Percentiles rank a stretch among this genome's conserved stretches.
Conservation (phyloP, 37 sponge, comb jelly and placozoan species). For the Diacarnus erythraeanus region DNA sequence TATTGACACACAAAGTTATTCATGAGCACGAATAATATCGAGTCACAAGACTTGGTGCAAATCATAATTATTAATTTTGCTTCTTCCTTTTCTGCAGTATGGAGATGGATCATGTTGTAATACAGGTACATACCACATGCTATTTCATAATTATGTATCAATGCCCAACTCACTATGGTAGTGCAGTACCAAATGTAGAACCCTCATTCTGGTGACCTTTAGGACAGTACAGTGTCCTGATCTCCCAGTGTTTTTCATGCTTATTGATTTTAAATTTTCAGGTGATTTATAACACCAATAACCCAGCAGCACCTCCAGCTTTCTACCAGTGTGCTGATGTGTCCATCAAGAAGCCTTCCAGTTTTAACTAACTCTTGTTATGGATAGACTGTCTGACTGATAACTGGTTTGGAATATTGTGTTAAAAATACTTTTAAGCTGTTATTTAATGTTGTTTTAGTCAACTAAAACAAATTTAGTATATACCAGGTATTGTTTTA, state of each 20-base stretch:
- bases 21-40: background rate
- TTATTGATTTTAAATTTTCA: conserved; percentile 9
- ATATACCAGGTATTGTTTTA: too few relatives aligned
- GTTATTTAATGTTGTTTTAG: too few relatives aligned
- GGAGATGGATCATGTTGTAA: conserved; percentile 19
- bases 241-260: background rate
- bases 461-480: too few relatives aligned
- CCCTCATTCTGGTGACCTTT: background rate
- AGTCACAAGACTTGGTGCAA: background rate
- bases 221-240: background rate
- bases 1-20: too few relatives aligned
- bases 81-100: background rate
- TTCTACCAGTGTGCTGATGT: conserved; percentile 94
- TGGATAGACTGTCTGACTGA: too few relatives aligned
- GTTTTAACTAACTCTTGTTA: too few relatives aligned
- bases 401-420: too few relatives aligned
- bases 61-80: background rate
- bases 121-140: background rate
- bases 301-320: conserved; percentile 72
- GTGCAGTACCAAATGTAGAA: background rate
- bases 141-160: too few relatives aligned
- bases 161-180: background rate
- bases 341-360: conserved; percentile 1
- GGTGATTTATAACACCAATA: conserved; percentile 74
- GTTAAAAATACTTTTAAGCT: too few relatives aligned